Evolutionary conservation across 2,113 vertebrate genomes (phyloP), one percentile per base, ranked within the genome.

Genomic region (Aegotheles bennettii): DNA sequence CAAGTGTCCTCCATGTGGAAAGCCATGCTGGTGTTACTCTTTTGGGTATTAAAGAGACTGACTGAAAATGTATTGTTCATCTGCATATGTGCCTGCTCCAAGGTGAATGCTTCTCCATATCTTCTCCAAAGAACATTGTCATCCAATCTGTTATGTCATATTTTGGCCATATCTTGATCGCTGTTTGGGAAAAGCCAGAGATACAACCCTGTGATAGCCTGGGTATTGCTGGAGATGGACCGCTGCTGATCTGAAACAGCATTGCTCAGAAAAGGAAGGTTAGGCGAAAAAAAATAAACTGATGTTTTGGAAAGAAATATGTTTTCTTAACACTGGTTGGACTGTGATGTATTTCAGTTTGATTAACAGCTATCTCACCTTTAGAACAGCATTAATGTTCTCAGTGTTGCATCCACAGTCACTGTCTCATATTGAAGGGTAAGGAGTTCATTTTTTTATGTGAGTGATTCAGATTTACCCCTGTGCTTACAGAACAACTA

Each of bases 161-260:
- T 45, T 8, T n/a, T 48, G n/a, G 9, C 16, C n/a, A n/a, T n/a
- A n/a, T n/a, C n/a, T 9, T 59, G 56, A 38, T 18, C 1, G 0
- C 28, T 70, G 4, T 59, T 47, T 78, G 24, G 18, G 15, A 75
- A 33, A 78, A 91, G 48, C 11, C 33, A 82, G n/a, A 85, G 35
- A 11, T 19, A 70, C 14, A 79, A 3, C 9, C 17, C 15, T 64
- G 33, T 0, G 0, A 53, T 28, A 83, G 29, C 18, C 13, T 54
- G 33, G 6, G 7, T 78, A 17, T 18, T 63, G 25, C 45, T 69
- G 24, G 31, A 83, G 54, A 21, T 16, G 13, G 15, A 70, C 19
- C 29, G 35, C 29, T 38, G 38, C 13, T 84, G 43, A 48, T 48
- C 45, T 84, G 47, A 79, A 68, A 18, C 68, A 71, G 80, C 26